These are phyloP conservation scores for Prochilodus magdalenae DNA, from an alignment of 2,113 vertebrate genomes.

Conservation along the genomic window DNA sequence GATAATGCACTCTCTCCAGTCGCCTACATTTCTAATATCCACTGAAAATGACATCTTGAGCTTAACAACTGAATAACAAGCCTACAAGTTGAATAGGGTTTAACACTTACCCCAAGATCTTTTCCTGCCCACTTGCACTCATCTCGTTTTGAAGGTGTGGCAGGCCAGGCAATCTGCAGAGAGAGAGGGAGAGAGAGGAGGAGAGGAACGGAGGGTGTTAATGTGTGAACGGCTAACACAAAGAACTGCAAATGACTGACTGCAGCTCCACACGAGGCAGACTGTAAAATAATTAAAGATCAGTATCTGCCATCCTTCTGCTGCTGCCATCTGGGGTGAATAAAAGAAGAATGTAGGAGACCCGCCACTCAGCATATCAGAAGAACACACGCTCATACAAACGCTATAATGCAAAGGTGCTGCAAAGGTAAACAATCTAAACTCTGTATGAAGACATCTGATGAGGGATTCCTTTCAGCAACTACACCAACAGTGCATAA, in stretches of 20 bases:
- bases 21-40: no score
- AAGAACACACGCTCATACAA: conserved; percentile 36
- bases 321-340: conserved; percentile 61
- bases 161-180: conserved; percentile 93
- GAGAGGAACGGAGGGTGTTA: conserved; percentile 37
- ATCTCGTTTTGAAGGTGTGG: conserved; percentile 91
- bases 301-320: conserved; percentile 59
- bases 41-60: no score
- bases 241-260: conserved; percentile 50
- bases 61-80: no score
- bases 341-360: conserved; percentile 26
- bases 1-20: no score
- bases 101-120: conserved; percentile 88
- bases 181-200: conserved; percentile 11
- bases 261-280: conserved; percentile 44
- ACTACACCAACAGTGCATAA: no score
- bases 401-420: no score
- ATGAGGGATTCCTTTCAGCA: no score
- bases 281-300: conserved; percentile 63
- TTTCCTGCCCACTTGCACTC: conserved; percentile 99
- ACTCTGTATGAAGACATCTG: no score
- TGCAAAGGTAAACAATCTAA: no score
- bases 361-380: conserved; percentile 11
- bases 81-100: background rate
- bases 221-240: conserved; percentile 35